Evolutionary conservation across 2,888 invertebrate genomes (phyloP), one percentile per base, ranked within the genome.

Genomic region (Agapostemon virescens): DNA sequence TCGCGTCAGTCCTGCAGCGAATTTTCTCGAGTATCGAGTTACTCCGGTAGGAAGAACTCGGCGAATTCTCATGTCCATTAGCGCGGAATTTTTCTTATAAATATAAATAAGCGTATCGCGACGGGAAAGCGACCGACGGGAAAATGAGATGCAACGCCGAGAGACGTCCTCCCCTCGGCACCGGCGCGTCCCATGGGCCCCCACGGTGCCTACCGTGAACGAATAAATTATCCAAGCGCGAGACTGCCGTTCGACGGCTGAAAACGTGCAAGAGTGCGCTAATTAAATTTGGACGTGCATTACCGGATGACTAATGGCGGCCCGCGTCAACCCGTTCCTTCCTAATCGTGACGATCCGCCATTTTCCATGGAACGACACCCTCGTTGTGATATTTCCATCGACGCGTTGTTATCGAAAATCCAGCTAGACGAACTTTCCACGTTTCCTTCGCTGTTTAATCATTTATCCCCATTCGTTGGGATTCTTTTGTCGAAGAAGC

Each of bases 241-340:
- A 77, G 78, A 69, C 70, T 80, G 75, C 79, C 64, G 78, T 81
- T 83, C 77, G 77, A 79, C 69, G 72, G 78, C 67, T 80, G 74
- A 78, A 71, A 77, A 77, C 72, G 80, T 61, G 83, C 77, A 81
- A 86, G 84, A 84, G 81, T 71, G 74, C 70, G 81, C 86, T 88
- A 89, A 89, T 88, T 87, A 86, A 87, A 86, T 86, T 87, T 73
- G 79, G 79, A 84, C 84, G 85, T 86, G 84, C 84, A 87, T 83
- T 81, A 79, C 69, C 75, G 38, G 81, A 69, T 84, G 83, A 82
- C 75, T 87, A 87, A 87, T 84, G 82, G 80, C 77, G 42, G 36
- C 58, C 55, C 76, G 69, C 84, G 80, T 79, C 86, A 81, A 81
- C 80, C 74, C 74, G 69, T 23, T 79, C 71, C 83, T 23, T 79